A percentile compares a stretch with the other conserved stretches of the same genome.
phyloP scores from a whole-genome alignment of 2,113 vertebrate species.

The Neotoma lepida region DNA sequence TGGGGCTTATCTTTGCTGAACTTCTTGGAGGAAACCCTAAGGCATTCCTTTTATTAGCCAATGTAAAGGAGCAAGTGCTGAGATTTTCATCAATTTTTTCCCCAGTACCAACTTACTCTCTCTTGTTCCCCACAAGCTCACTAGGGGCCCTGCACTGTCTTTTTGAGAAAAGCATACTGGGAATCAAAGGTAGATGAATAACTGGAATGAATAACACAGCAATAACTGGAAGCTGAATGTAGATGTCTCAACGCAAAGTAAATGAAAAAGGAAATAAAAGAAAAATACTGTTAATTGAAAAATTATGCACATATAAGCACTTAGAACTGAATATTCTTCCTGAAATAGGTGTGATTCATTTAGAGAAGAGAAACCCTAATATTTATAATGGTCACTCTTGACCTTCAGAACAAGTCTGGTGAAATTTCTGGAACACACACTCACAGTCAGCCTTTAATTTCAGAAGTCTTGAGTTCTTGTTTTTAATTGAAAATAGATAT shows the following conservation, averaged over 20 bases:
- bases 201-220: too few relatives aligned
- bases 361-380: not conserved
- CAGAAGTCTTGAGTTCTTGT: not conserved
- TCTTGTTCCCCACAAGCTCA: not conserved
- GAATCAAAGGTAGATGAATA: not conserved
- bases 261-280: not conserved
- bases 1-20: not conserved
- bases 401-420: conserved; percentile 7
- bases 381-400: conserved; percentile 34
- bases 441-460: conserved; percentile 66
- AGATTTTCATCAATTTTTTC: not conserved
- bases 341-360: conserved; percentile 4
- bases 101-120: not conserved
- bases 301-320: conserved; percentile 30
- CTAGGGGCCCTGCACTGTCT: not conserved
- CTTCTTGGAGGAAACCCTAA: not conserved
- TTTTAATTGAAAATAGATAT: not conserved
- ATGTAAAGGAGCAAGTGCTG: not conserved
- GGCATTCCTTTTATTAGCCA: not conserved
- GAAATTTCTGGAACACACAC: conserved; percentile 71
- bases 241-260: not conserved
- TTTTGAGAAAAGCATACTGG: not conserved
- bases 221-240: not conserved
- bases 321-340: conserved; percentile 4
- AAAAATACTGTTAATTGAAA: not conserved